Percentiles rank a stretch among this genome's conserved stretches.
Evolutionary conservation across 2,888 invertebrate genomes (phyloP).

Genomic region (Agrotis exclamationis): DNA sequence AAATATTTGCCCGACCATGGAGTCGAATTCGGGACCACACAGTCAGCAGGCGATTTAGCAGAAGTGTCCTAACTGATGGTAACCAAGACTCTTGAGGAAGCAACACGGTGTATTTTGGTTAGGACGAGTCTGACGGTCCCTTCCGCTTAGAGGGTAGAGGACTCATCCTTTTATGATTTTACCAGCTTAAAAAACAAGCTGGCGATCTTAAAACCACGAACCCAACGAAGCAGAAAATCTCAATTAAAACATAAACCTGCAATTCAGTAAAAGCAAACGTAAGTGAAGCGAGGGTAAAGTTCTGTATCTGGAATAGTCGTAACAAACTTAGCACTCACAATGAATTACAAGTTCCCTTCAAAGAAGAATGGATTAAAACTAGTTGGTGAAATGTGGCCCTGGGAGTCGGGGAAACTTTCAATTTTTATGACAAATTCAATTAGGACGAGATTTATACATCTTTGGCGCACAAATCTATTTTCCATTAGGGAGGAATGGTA

Average conservation of each 20-base stretch:
- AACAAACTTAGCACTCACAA: constrained; percentile 89
- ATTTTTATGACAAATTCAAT: constrained; percentile 91
- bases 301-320: constrained; percentile 81
- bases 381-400: constrained; percentile 85
- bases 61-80: too few relatives aligned
- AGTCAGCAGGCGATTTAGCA: too few relatives aligned
- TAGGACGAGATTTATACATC: constrained; percentile 85
- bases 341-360: constrained; percentile 90
- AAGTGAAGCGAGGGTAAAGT: constrained; percentile 82
- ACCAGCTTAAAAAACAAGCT: too few relatives aligned
- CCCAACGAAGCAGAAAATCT: too few relatives aligned
- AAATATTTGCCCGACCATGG: too few relatives aligned
- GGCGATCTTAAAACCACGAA: too few relatives aligned
- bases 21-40: too few relatives aligned
- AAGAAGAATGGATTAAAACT: constrained; percentile 90
- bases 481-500: constrained; percentile 67
- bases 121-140: too few relatives aligned
- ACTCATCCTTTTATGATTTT: too few relatives aligned
- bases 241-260: constrained; percentile 2
- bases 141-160: too few relatives aligned
- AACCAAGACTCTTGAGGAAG: too few relatives aligned
- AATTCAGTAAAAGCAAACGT: constrained; percentile 77
- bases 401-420: constrained; percentile 85
- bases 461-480: constrained; percentile 77
- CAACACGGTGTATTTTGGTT: too few relatives aligned